Percentiles rank a stretch among this genome's conserved stretches.
Evolutionary conservation across 1,140 invertebrate genomes (phyloP).

Genomic region (Solenopsis fugax): DNA sequence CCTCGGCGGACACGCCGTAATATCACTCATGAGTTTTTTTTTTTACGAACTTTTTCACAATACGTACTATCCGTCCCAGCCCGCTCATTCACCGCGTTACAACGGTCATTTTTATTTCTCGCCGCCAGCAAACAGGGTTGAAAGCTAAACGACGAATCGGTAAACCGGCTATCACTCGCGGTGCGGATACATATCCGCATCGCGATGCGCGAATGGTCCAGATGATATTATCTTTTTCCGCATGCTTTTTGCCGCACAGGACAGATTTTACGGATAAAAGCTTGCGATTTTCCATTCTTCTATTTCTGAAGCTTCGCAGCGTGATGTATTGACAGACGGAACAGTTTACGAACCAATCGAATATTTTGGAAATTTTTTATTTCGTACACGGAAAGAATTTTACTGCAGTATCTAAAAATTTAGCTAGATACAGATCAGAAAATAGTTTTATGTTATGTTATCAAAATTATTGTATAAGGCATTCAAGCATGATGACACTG

Average conservation of each 20-base stretch:
- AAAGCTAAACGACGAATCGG: slow-evolving; percentile 68
- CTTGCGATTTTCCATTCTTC: not conserved
- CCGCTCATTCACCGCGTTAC: not conserved
- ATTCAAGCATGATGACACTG: too few species aligned
- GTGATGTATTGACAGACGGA: not conserved
- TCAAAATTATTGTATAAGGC: too few species aligned
- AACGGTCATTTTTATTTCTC: slow-evolving; percentile 57
- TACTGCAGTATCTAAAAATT: too few species aligned
- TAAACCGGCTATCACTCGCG: slow-evolving; percentile 46
- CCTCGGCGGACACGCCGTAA: slow-evolving; percentile 63
- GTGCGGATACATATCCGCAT: not conserved
- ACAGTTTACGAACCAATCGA: not conserved
- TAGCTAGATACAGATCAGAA: too few species aligned
- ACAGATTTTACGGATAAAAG: slow-evolving; percentile 24
- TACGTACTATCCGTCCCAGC: not conserved
- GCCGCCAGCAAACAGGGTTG: slow-evolving; percentile 55
- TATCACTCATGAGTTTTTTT: slow-evolving; percentile 55
- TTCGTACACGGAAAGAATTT: too few species aligned
- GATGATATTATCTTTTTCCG: slow-evolving; percentile 15
- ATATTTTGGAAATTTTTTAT: too few species aligned
- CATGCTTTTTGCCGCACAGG: not conserved
- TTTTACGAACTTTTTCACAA: slow-evolving; percentile 46
- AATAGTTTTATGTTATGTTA: too few species aligned
- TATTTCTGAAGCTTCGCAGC: not conserved
- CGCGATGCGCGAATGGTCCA: not conserved